Evolutionary conservation across 2,888 invertebrate genomes (phyloP).

Genomic region (Harpalus rubripes): DNA sequence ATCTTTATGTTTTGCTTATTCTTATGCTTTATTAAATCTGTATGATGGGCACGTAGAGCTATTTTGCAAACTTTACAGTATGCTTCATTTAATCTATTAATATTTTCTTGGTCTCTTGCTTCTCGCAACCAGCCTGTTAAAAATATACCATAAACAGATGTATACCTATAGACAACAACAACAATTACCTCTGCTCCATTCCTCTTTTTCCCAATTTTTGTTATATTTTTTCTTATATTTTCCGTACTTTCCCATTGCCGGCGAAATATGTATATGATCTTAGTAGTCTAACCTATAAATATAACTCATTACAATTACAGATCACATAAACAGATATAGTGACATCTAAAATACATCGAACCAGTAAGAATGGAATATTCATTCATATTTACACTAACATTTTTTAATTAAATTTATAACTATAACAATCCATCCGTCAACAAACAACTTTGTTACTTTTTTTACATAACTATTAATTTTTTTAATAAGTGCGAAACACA

Average conservation of each 20-base stretch:
- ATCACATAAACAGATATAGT: too few relatives aligned
- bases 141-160: neutral
- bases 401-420: too few relatives aligned
- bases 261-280: neutral
- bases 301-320: neutral
- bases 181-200: neutral
- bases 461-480: too few relatives aligned
- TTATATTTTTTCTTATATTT: neutral
- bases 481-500: too few relatives aligned
- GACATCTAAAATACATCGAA: too few relatives aligned
- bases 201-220: neutral
- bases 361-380: too few relatives aligned
- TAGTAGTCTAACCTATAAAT: neutral
- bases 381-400: too few relatives aligned
- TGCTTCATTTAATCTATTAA: neutral
- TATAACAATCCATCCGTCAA: too few relatives aligned
- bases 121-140: neutral
- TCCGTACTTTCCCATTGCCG: too few relatives aligned
- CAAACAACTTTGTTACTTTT: too few relatives aligned
- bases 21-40: neutral
- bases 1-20: neutral
- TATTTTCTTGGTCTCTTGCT: neutral
- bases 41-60: neutral
- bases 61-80: neutral
- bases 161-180: neutral